Conservation (phyloP, 2,888 invertebrate genomes). For the Sarcophaga subvicina region DNA sequence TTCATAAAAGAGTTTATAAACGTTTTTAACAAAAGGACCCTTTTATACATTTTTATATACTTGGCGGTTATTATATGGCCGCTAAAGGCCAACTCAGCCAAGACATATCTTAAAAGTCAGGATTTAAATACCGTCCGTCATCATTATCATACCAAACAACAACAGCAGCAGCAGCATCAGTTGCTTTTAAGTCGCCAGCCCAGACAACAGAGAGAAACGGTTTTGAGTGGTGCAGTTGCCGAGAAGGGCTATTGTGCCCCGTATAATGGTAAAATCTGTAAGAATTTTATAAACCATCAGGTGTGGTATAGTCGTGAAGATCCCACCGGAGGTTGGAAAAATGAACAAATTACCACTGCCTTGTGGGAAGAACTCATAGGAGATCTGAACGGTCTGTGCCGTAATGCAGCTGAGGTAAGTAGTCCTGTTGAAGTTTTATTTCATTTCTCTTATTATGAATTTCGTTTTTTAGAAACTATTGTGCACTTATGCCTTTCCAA, state of each 20-base stretch:
- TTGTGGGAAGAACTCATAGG: slow-evolving; percentile 94
- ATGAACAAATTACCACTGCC: slow-evolving; percentile 91
- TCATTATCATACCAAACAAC: slow-evolving; percentile 71
- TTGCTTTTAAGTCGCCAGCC: slow-evolving; percentile 71
- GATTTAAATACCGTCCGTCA: slow-evolving; percentile 64
- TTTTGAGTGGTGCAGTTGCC: slow-evolving; percentile 65
- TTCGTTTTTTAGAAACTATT: slow-evolving; percentile 87
- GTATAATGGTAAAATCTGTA: slow-evolving; percentile 93
- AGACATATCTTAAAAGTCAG: slow-evolving; percentile 43
- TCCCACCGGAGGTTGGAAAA: slow-evolving; percentile 86
- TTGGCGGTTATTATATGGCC: slow-evolving; percentile 41
- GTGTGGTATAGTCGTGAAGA: slow-evolving; percentile 90
- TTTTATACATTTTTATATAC: slow-evolving; percentile 12
- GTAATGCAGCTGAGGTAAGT: slow-evolving; percentile 90
- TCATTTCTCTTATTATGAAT: background rate
- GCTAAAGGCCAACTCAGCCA: slow-evolving; percentile 29
- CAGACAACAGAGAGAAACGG: slow-evolving; percentile 65
- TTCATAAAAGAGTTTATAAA: background rate
- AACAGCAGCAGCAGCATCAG: slow-evolving; percentile 70
- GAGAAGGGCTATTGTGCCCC: slow-evolving; percentile 90
- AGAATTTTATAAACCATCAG: slow-evolving; percentile 85
- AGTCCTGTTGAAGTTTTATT: slow-evolving; percentile 36
- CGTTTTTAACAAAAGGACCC: background rate
- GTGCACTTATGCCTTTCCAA: slow-evolving; percentile 96
- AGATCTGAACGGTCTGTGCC: slow-evolving; percentile 91